phyloP scores from a whole-genome alignment of 2,113 vertebrate genomes.

The Myxocyprinus asiaticus region DNA sequence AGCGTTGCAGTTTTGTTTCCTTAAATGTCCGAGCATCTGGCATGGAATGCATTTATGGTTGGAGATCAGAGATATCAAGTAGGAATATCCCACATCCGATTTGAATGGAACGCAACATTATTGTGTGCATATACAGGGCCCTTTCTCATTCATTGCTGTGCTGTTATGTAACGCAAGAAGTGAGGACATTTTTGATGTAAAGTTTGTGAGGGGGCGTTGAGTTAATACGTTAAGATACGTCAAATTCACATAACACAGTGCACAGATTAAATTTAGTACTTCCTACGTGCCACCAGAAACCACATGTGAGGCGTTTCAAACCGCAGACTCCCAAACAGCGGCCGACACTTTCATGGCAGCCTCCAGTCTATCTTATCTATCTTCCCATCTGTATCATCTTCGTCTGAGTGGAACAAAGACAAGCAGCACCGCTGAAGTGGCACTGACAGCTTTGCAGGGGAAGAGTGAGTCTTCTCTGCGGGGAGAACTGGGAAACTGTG shows the following conservation, averaged over 20 bases:
- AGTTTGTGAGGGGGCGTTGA: not conserved
- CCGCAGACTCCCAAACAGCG: slow-evolving; percentile 22
- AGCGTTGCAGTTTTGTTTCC: too few species aligned
- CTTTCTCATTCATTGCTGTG: not conserved
- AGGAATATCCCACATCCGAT: too few species aligned
- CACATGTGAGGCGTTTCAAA: not conserved
- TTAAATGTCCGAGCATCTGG: too few species aligned
- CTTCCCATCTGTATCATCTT: slow-evolving; percentile 4
- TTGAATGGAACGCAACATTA: too few species aligned
- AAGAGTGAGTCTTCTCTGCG: slow-evolving; percentile 31
- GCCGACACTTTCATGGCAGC: slow-evolving; percentile 4
- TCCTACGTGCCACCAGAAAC: slow-evolving; percentile 15
- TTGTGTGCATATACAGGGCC: not conserved
- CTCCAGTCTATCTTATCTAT: slow-evolving; percentile 29
- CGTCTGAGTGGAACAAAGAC: slow-evolving; percentile 33
- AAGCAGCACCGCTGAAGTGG: slow-evolving; percentile 21
- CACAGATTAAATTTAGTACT: slow-evolving; percentile 29
- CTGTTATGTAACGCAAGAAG: not conserved
- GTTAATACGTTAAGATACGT: not conserved
- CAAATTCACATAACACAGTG: not conserved
- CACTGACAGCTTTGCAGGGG: slow-evolving; percentile 27
- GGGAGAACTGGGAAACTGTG: slow-evolving; percentile 40
- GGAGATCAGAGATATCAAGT: too few species aligned
- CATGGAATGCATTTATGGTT: too few species aligned
- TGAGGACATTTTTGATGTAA: not conserved